These are phyloP conservation scores for Pycnomerus fuliginosus DNA, from an alignment of 2,888 invertebrate genomes.

Conservation along the genomic window DNA sequence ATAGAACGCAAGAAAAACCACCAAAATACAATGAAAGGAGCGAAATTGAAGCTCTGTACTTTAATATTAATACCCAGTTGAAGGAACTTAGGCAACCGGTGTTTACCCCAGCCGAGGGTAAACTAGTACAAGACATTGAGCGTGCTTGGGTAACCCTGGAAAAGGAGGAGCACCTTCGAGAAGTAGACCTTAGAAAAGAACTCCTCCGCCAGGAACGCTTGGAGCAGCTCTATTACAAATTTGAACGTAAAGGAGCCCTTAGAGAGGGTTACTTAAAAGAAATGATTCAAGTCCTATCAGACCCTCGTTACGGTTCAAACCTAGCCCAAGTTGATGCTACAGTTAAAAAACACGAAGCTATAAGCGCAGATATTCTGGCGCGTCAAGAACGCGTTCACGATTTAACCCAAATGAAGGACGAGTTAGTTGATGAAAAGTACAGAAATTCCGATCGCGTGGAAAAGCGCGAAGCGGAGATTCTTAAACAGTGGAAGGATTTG, in stretches of 20 bases:
- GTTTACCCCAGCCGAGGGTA: constrained; percentile 84
- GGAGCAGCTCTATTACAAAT: constrained; percentile 93
- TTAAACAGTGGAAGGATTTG: constrained; percentile 84
- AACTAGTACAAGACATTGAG: constrained; percentile 92
- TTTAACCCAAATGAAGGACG: constrained; percentile 89
- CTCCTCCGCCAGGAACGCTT: constrained; percentile 87
- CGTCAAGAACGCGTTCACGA: constrained; percentile 92
- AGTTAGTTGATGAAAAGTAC: constrained; percentile 88
- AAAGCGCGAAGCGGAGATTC: constrained; percentile 63
- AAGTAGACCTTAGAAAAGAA: constrained; percentile 89
- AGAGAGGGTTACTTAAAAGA: constrained; percentile 95
- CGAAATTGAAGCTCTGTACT: constrained; percentile 94
- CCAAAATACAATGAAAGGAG: constrained; percentile 97
- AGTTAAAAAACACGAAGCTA: constrained; percentile 97
- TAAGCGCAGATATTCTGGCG: constrained; percentile 94
- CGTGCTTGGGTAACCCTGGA: constrained; percentile 92
- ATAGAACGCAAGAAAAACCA: constrained; percentile 95
- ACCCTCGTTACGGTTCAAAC: constrained; percentile 88
- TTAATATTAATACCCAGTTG: constrained; percentile 93
- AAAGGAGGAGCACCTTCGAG: constrained; percentile 89
- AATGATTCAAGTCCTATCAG: constrained; percentile 93
- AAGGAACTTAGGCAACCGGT: constrained; percentile 91
- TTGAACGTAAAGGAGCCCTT: constrained; percentile 91
- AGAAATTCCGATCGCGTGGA: constrained; percentile 82
- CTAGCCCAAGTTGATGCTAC: constrained; percentile 94